Percentiles rank a stretch among this genome's conserved stretches.
phyloP scores from a whole-genome alignment of 2,113 vertebrate genomes.

The Pardalotus punctatus region DNA sequence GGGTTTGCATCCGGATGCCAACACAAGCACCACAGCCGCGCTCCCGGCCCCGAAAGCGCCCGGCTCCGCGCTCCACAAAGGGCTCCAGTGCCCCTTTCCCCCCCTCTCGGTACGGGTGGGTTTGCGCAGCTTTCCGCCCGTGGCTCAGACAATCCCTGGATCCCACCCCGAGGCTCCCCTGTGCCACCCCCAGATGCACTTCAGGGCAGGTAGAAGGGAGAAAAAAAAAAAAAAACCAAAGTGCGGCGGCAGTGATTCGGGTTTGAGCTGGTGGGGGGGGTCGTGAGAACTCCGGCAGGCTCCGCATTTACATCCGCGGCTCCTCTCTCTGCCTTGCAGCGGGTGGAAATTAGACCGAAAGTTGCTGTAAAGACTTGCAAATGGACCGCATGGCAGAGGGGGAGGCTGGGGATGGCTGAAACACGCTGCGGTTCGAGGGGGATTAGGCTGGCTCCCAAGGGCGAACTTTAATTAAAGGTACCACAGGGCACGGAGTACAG shows the following conservation, averaged over 20 bases:
- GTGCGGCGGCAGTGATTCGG: not conserved
- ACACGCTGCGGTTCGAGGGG: conserved; percentile 31
- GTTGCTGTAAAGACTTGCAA: conserved; percentile 33
- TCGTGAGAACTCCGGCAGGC: not conserved
- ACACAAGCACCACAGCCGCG: conserved; percentile 76
- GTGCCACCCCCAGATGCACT: not conserved
- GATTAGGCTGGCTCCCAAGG: conserved; percentile 62
- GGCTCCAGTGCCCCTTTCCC: not conserved
- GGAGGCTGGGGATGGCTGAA: conserved; percentile 39
- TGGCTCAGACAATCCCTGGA: not conserved
- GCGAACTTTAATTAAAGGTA: conserved; percentile 64
- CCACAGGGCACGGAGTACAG: conserved; percentile 8
- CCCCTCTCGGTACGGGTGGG: not conserved
- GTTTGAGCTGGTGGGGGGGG: not conserved
- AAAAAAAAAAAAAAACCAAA: rapidly evolving
- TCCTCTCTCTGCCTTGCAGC: not conserved
- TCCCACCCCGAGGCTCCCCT: not conserved
- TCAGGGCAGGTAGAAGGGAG: not conserved
- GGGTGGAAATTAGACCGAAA: not conserved
- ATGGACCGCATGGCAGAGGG: conserved; percentile 13
- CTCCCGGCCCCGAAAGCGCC: conserved; percentile 63
- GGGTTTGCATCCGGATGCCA: conserved; percentile 75
- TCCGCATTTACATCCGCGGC: not conserved
- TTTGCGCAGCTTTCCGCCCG: not conserved
- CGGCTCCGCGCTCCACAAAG: conserved; percentile 46